phyloP scores from a whole-genome alignment of 2,113 vertebrate genomes.

The Sitta europaea region DNA sequence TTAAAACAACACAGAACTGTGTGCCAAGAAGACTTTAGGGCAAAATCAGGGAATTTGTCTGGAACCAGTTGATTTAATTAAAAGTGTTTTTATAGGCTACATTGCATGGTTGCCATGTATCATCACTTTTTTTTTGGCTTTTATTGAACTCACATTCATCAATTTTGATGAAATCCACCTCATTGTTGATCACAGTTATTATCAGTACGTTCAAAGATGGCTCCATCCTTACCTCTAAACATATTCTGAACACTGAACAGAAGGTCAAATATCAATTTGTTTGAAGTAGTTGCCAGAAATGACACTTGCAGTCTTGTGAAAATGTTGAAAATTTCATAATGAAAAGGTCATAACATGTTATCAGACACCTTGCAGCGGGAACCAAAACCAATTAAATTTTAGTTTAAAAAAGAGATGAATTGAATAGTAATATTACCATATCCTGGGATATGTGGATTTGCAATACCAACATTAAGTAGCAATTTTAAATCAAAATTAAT shows the following conservation, averaged over 20 bases:
- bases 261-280: conserved; percentile 26
- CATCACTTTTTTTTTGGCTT: neutral
- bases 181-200: neutral
- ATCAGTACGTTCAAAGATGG: neutral
- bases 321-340: neutral
- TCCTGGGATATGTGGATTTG: neutral
- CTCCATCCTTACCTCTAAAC: neutral
- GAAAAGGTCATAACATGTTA: conserved; percentile 33
- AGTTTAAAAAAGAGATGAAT: neutral
- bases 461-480: neutral
- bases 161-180: neutral
- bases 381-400: neutral
- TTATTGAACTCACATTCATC: neutral
- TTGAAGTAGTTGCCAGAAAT: neutral
- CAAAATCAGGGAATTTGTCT: neutral
- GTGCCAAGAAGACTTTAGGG: neutral
- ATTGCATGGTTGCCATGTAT: neutral
- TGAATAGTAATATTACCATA: neutral
- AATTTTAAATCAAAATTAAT: neutral
- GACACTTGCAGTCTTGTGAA: neutral
- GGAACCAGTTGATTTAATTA: neutral
- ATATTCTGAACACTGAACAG: neutral
- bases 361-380: neutral
- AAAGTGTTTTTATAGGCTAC: neutral
- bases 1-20: neutral